A percentile compares a stretch with the other conserved stretches of the same genome.
Evolutionary conservation across 2,113 vertebrate genomes (phyloP).

Genomic region (Alexandromys fortis): DNA sequence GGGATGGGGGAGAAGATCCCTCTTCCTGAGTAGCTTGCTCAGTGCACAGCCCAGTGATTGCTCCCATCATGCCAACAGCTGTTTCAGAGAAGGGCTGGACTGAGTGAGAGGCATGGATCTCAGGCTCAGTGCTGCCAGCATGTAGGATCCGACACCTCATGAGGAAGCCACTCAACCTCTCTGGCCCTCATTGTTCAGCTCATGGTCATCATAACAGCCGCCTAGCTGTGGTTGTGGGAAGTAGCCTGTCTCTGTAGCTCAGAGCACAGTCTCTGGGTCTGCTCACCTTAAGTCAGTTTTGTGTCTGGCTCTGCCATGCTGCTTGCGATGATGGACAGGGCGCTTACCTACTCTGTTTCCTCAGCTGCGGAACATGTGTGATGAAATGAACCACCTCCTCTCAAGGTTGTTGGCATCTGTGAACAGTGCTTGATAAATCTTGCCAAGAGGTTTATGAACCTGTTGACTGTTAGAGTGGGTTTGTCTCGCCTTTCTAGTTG

Average conservation of each 20-base stretch:
- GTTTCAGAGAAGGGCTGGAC: not conserved
- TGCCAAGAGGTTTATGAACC: not conserved
- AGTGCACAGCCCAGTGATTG: not conserved
- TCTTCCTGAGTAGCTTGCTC: constrained; percentile 45
- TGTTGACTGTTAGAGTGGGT: not conserved
- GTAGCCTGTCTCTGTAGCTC: not conserved
- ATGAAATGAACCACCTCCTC: not conserved
- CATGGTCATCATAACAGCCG: not conserved
- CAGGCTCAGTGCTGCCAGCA: not conserved
- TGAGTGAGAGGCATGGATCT: not conserved
- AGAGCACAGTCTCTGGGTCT: not conserved
- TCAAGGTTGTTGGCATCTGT: not conserved
- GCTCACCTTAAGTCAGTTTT: not conserved
- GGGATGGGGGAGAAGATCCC: constrained; percentile 59
- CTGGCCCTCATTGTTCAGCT: not conserved
- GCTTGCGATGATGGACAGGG: not conserved
- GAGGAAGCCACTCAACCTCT: not conserved
- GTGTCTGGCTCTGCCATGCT: not conserved
- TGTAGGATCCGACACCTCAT: not conserved
- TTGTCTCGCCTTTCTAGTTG: constrained; percentile 16
- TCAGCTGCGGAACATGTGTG: not conserved
- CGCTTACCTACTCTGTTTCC: not conserved
- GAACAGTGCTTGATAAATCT: not conserved
- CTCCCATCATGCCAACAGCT: not conserved
- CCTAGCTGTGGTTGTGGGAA: not conserved